These are phyloP conservation scores for Lutraria lutraria DNA, from an alignment of 2,888 invertebrate species.

Conservation along the genomic window DNA sequence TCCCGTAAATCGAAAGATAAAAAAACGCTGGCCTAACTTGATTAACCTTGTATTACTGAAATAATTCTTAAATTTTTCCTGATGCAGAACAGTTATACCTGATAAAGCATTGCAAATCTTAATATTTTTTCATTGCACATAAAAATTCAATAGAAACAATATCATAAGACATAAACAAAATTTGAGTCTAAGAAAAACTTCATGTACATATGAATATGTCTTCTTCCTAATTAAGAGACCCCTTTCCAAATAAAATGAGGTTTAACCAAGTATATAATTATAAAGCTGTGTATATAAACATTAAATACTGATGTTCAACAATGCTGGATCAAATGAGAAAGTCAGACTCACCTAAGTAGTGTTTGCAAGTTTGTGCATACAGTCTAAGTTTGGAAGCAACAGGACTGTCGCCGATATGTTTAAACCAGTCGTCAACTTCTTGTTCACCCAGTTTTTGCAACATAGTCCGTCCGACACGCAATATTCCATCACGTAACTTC, in stretches of 20 bases:
- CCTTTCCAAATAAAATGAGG: too few species aligned
- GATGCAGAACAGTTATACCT: too few species aligned
- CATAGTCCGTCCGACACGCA: constrained; percentile 91
- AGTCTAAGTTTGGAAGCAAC: constrained; percentile 94
- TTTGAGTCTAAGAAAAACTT: not conserved
- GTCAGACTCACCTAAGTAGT: constrained; percentile 88
- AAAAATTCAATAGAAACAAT: too few species aligned
- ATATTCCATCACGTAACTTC: constrained; percentile 94
- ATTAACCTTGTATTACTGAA: too few species aligned
- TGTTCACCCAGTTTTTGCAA: constrained; percentile 90
- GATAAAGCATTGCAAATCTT: too few species aligned
- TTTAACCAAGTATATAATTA: too few species aligned
- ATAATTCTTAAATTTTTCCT: too few species aligned
- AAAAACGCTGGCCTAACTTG: too few species aligned
- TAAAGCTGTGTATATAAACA: too few species aligned
- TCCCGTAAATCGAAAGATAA: too few species aligned
- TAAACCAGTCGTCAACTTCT: constrained; percentile 96
- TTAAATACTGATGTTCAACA: not conserved
- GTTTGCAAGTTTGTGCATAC: constrained; percentile 93
- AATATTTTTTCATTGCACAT: too few species aligned
- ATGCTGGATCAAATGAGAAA: not conserved
- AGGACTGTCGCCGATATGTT: constrained; percentile 92
- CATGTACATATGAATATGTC: not conserved
- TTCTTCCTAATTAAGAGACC: too few species aligned
- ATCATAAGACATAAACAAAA: not conserved